A percentile compares a stretch with the other conserved stretches of the same genome.
phyloP scores from a whole-genome alignment of 2,888 invertebrate genomes.

The Scaptomyza parva region DNA sequence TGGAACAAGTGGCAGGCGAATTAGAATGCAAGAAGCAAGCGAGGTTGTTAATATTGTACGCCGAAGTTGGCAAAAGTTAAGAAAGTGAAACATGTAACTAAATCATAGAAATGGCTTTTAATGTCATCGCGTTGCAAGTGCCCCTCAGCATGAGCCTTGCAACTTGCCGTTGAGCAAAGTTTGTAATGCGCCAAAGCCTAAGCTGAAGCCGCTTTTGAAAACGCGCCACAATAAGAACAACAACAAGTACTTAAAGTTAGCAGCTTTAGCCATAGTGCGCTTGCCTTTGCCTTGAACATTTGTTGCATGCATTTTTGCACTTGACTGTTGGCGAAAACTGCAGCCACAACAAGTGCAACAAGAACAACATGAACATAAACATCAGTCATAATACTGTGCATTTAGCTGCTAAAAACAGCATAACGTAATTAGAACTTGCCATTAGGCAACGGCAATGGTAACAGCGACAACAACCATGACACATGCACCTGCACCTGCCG shows the following conservation, averaged over 20 bases:
- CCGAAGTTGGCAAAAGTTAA: conserved; percentile 2
- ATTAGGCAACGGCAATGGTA: conserved; percentile 46
- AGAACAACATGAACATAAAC: conserved; percentile 16
- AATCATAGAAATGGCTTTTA: conserved; percentile 37
- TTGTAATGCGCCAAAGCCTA: conserved; percentile 56
- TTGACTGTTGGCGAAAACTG: conserved; percentile 35
- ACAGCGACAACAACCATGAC: conserved; percentile 8
- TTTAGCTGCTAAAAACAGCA: conserved; percentile 71
- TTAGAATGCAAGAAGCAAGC: background rate
- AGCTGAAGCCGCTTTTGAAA: conserved; percentile 35
- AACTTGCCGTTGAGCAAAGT: conserved; percentile 41
- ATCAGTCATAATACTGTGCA: conserved; percentile 35
- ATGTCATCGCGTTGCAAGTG: conserved; percentile 41
- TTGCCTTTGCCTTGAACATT: conserved; percentile 55
- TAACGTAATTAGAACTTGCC: conserved; percentile 70
- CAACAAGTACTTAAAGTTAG: conserved; percentile 37
- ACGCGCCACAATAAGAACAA: conserved; percentile 32
- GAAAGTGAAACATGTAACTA: conserved; percentile 25
- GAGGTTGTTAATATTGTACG: background rate
- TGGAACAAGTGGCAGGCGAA: conserved; percentile 1
- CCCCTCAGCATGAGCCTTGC: conserved; percentile 31
- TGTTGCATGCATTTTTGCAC: conserved; percentile 53
- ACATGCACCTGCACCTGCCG: conserved; percentile 13
- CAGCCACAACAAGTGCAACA: conserved; percentile 13
- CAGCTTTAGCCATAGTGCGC: conserved; percentile 46